phyloP scores from a whole-genome alignment of 2,797 vertebrate genomes.

The Mus caroli region DNA sequence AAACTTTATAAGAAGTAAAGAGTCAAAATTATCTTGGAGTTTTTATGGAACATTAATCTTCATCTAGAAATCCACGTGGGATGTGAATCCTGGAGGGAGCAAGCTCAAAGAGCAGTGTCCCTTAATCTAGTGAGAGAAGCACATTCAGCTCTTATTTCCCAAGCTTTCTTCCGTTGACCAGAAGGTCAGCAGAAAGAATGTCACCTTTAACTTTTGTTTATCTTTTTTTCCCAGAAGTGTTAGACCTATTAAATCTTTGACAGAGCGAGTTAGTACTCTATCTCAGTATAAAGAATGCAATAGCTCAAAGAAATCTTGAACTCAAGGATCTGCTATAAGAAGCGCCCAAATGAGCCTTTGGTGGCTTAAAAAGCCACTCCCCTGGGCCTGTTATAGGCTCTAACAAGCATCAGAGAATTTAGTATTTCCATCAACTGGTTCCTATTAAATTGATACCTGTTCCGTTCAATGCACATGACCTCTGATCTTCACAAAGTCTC shows the following conservation, averaged over 20 bases:
- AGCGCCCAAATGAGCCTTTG: slow-evolving; percentile 50
- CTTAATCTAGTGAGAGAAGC: background rate
- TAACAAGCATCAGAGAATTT: slow-evolving; percentile 25
- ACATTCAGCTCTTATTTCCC: background rate
- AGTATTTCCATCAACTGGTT: slow-evolving; percentile 47
- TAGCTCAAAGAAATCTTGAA: slow-evolving; percentile 57
- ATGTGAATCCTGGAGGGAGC: background rate
- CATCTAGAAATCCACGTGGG: background rate
- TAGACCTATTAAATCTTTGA: slow-evolving; percentile 55
- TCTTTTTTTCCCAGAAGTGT: background rate
- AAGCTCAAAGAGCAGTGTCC: background rate
- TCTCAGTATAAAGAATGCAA: slow-evolving; percentile 58
- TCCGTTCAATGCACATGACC: slow-evolving; percentile 62
- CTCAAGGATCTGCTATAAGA: slow-evolving; percentile 5
- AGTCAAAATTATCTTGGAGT: background rate
- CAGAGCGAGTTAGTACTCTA: slow-evolving; percentile 2
- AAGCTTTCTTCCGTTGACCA: slow-evolving; percentile 47
- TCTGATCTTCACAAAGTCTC: slow-evolving; percentile 61
- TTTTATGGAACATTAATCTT: background rate
- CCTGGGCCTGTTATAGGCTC: background rate
- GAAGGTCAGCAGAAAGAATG: slow-evolving; percentile 29
- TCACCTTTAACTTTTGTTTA: background rate
- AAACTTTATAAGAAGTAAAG: background rate
- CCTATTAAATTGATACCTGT: slow-evolving; percentile 46
- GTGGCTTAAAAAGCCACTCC: slow-evolving; percentile 28